Conservation (phyloP, 2,113 vertebrate species). For the Caretta caretta region DNA sequence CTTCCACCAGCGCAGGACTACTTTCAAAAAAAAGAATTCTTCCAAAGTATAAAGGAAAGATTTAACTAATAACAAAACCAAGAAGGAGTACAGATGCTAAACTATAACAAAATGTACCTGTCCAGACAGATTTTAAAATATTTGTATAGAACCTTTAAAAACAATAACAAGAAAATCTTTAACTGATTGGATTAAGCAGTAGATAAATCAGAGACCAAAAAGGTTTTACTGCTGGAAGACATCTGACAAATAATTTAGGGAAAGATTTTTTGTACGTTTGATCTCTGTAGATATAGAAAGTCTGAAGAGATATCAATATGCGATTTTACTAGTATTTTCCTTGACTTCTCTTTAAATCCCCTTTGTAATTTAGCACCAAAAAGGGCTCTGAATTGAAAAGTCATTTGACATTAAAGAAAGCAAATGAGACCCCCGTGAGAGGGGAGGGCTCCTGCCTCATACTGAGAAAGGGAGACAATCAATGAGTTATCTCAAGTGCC, state of each 20-base stretch:
- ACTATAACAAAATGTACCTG: neutral
- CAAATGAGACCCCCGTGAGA: fast-evolving
- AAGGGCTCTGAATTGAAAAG: fast-evolving
- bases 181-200: neutral
- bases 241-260: fast-evolving
- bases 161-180: neutral
- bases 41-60: neutral
- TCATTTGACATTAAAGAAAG: neutral
- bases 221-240: neutral
- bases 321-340: neutral
- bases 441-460: too few species aligned
- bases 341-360: neutral
- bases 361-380: neutral
- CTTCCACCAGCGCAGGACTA: neutral
- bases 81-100: neutral
- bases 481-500: too few species aligned
- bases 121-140: neutral
- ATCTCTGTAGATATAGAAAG: neutral
- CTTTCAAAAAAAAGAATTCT: neutral
- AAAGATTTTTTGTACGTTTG: neutral
- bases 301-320: neutral
- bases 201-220: neutral
- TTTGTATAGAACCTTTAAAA: neutral
- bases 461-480: too few species aligned
- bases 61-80: neutral